phyloP scores from a whole-genome alignment of 2,113 vertebrate genomes.

The Neogobius melanostomus region DNA sequence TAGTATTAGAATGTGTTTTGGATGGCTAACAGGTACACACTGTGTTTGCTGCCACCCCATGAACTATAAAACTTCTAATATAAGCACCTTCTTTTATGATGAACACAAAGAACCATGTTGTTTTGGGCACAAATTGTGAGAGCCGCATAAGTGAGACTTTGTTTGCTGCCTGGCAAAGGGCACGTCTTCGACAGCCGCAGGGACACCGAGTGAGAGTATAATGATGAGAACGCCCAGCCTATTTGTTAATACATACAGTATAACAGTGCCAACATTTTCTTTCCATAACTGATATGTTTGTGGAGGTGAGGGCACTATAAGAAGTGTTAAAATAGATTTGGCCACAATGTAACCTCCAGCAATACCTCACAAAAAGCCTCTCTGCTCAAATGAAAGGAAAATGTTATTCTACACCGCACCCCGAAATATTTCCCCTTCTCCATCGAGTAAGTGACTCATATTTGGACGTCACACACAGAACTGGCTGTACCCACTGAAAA shows the following conservation, averaged over 20 bases:
- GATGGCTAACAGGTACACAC: conserved; percentile 4
- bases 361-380: conserved; percentile 25
- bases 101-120: conserved; percentile 6
- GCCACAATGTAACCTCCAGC: conserved; percentile 31
- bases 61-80: conserved; percentile 10
- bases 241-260: not conserved
- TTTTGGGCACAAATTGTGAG: conserved; percentile 19
- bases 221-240: conserved; percentile 23
- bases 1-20: conserved; percentile 4
- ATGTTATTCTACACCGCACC: conserved; percentile 17
- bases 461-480: not conserved
- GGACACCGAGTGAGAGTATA: conserved; percentile 20
- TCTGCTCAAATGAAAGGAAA: conserved; percentile 25
- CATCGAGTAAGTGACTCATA: conserved; percentile 12
- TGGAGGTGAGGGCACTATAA: conserved; percentile 20
- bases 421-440: conserved; percentile 16
- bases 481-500: conserved; percentile 6
- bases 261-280: conserved; percentile 10
- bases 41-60: conserved; percentile 20
- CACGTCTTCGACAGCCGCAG: conserved; percentile 15
- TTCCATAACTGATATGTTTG: not conserved
- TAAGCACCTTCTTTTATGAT: conserved; percentile 27
- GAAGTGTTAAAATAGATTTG: conserved; percentile 24
- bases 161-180: conserved; percentile 41
- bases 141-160: conserved; percentile 47